These are phyloP conservation scores for Glossosoma conforme DNA, from an alignment of 1,140 invertebrate genomes.

Conservation along the genomic window DNA sequence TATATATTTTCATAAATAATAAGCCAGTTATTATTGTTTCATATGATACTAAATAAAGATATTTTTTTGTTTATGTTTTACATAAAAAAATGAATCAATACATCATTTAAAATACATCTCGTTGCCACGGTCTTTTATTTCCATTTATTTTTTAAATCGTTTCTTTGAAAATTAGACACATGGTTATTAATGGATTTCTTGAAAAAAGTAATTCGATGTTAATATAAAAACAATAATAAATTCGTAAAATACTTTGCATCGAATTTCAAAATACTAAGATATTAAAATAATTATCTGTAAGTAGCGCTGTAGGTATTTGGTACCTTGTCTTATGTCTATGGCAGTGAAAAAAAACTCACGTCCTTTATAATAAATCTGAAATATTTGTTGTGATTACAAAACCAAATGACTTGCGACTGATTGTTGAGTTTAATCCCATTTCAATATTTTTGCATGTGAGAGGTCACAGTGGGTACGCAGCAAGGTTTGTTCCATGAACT, in stretches of 20 bases:
- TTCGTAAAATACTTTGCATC: not conserved
- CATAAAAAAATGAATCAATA: too few species aligned
- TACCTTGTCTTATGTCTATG: constrained; percentile 11
- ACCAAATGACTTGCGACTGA: constrained; percentile 6
- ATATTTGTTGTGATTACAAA: constrained; percentile 21
- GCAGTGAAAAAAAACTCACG: constrained; percentile 17
- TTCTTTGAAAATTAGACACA: too few species aligned
- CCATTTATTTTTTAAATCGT: too few species aligned
- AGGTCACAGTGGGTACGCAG: constrained; percentile 6
- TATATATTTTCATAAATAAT: too few species aligned
- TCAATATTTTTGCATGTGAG: constrained; percentile 4
- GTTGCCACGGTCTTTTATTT: too few species aligned
- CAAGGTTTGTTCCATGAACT: constrained; percentile 47
- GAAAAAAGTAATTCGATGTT: not conserved
- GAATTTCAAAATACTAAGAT: not conserved
- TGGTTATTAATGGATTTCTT: too few species aligned
- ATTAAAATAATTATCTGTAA: not conserved
- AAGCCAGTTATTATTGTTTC: too few species aligned
- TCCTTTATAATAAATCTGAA: constrained; percentile 16
- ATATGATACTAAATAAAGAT: too few species aligned
- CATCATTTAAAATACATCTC: too few species aligned
- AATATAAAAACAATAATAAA: not conserved
- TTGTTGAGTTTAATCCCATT: too few species aligned
- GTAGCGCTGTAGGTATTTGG: not conserved
- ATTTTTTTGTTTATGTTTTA: too few species aligned